These are phyloP conservation scores for Hippocampus kuda DNA, from an alignment of 2,797 vertebrate species.

Conservation along the genomic window DNA sequence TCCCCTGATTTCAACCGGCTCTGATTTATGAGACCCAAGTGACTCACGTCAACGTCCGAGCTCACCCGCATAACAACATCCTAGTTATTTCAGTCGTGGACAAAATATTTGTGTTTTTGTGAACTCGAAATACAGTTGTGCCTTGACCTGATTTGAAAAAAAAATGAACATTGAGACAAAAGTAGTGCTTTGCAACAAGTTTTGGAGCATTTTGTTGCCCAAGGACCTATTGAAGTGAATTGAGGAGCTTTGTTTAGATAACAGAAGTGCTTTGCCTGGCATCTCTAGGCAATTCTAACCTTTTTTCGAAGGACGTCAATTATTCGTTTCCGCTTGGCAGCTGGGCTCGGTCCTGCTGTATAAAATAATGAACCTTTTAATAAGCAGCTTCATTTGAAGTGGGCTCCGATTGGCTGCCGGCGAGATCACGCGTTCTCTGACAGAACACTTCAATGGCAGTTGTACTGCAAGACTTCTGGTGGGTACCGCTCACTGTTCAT, in stretches of 20 bases:
- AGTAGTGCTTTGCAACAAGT: neutral
- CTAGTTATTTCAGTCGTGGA: neutral
- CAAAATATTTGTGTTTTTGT: too few relatives aligned
- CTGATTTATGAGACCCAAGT: slow-evolving; percentile 52
- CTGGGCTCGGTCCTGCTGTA: too few relatives aligned
- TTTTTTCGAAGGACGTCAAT: too few relatives aligned
- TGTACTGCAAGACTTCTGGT: neutral
- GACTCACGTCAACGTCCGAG: slow-evolving; percentile 19
- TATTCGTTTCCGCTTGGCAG: too few relatives aligned
- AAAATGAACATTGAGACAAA: neutral
- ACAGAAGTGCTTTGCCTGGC: neutral
- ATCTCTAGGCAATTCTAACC: too few relatives aligned
- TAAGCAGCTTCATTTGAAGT: too few relatives aligned
- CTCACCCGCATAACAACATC: slow-evolving; percentile 8
- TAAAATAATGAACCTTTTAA: too few relatives aligned
- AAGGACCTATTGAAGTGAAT: neutral
- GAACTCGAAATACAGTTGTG: too few relatives aligned
- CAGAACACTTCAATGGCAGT: too few relatives aligned
- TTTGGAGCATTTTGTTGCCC: neutral
- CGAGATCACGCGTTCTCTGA: too few relatives aligned
- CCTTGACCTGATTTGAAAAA: too few relatives aligned
- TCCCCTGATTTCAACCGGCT: slow-evolving; percentile 53
- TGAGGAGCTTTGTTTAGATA: neutral
- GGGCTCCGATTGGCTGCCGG: too few relatives aligned
- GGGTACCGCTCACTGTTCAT: neutral